Percentiles rank a stretch among this genome's conserved stretches.
Conservation (phyloP, 2,113 vertebrate genomes). For the Perca fluviatilis region DNA sequence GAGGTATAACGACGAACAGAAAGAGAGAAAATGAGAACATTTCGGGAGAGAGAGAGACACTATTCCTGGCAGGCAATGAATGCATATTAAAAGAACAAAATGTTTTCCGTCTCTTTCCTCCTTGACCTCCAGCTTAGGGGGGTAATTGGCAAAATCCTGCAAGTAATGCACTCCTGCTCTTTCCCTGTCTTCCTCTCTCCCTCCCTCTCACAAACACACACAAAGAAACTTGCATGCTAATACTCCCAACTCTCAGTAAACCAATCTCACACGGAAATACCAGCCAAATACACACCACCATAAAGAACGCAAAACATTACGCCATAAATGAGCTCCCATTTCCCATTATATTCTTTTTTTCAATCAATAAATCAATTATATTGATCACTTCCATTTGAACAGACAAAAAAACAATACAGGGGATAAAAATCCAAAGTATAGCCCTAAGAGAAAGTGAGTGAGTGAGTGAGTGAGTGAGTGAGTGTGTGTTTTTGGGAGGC, state of each 20-base stretch:
- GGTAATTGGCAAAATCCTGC: slow-evolving; percentile 49
- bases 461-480: background rate
- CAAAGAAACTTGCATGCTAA: background rate
- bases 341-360: slow-evolving; percentile 7
- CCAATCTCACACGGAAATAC: slow-evolving; percentile 15
- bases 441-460: background rate
- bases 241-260: slow-evolving; percentile 1
- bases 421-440: background rate
- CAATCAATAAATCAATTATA: slow-evolving; percentile 46
- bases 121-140: slow-evolving; percentile 53
- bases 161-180: slow-evolving; percentile 29
- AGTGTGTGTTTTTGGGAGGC: background rate
- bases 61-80: background rate
- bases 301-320: background rate
- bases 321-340: slow-evolving; percentile 30
- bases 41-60: background rate
- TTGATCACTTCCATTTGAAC: slow-evolving; percentile 9
- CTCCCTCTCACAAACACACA: slow-evolving; percentile 10
- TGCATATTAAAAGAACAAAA: slow-evolving; percentile 34
- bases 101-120: slow-evolving; percentile 20
- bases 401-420: background rate
- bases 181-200: background rate
- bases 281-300: background rate
- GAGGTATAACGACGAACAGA: background rate
- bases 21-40: background rate